Percentiles rank a stretch among this genome's conserved stretches.
Conservation (phyloP, 2,113 vertebrate species). For the Ptilorrhoa leucosticta region DNA sequence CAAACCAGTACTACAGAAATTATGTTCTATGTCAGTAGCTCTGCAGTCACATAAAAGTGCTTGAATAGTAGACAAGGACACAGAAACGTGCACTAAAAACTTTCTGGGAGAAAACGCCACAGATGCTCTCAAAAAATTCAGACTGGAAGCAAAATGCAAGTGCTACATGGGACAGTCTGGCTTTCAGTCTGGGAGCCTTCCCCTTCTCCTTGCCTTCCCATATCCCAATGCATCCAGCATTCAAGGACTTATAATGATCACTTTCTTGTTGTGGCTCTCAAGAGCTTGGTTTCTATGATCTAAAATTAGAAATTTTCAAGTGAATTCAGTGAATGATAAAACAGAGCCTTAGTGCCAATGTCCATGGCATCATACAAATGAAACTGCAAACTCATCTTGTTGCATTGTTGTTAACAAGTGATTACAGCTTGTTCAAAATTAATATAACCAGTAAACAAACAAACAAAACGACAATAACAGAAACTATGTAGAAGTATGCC, state of each 20-base stretch:
- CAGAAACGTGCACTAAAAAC: not conserved
- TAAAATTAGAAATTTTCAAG: not conserved
- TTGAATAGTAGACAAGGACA: not conserved
- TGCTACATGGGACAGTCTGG: not conserved
- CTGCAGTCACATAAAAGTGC: not conserved
- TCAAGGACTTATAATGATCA: not conserved
- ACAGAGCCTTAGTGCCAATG: not conserved
- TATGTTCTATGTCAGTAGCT: not conserved
- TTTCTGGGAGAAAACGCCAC: not conserved
- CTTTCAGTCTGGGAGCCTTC: not conserved
- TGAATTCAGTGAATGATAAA: not conserved
- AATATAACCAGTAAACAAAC: not conserved
- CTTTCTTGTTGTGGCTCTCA: not conserved
- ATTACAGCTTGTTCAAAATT: not conserved
- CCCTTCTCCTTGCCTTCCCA: not conserved
- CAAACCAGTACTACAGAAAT: not conserved
- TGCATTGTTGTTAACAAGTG: not conserved
- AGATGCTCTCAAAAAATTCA: not conserved
- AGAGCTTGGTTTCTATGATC: not conserved
- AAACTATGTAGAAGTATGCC: not conserved
- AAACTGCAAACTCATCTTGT: not conserved
- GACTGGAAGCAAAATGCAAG: not conserved
- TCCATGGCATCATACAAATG: not conserved
- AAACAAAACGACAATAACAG: not conserved
- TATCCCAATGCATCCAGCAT: not conserved